These are phyloP conservation scores for Gambusia yucatana DNA, from an alignment of 2,797 vertebrate genomes.

Conservation along the genomic window DNA sequence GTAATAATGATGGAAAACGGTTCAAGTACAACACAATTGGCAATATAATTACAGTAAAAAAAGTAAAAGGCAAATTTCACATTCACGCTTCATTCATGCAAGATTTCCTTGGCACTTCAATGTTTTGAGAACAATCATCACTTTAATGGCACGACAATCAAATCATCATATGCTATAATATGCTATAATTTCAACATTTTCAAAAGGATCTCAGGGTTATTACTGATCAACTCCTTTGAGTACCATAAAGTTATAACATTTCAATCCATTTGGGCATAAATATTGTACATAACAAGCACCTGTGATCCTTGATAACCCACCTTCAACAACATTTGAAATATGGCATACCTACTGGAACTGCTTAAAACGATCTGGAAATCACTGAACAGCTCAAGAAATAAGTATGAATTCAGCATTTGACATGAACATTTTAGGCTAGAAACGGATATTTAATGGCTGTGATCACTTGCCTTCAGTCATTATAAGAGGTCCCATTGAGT, in stretches of 20 bases:
- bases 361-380: neutral
- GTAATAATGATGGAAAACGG: neutral
- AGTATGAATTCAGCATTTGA: neutral
- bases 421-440: neutral
- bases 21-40: neutral
- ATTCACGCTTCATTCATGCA: slow-evolving; percentile 26
- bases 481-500: neutral
- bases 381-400: neutral
- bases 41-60: neutral
- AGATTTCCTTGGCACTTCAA: neutral
- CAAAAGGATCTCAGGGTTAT: neutral
- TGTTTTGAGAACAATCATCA: slow-evolving; percentile 9
- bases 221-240: neutral
- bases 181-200: neutral
- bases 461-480: neutral
- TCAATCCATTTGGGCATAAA: neutral
- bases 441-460: neutral
- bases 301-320: neutral
- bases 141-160: neutral
- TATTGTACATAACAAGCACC: neutral
- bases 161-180: neutral
- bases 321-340: neutral
- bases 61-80: neutral
- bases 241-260: neutral
- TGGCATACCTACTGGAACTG: neutral